Percentiles rank a stretch among this genome's conserved stretches.
These are phyloP conservation scores for Helicolenus hilgendorfi DNA, from an alignment of 2,797 vertebrate genomes.

Conservation along the genomic window DNA sequence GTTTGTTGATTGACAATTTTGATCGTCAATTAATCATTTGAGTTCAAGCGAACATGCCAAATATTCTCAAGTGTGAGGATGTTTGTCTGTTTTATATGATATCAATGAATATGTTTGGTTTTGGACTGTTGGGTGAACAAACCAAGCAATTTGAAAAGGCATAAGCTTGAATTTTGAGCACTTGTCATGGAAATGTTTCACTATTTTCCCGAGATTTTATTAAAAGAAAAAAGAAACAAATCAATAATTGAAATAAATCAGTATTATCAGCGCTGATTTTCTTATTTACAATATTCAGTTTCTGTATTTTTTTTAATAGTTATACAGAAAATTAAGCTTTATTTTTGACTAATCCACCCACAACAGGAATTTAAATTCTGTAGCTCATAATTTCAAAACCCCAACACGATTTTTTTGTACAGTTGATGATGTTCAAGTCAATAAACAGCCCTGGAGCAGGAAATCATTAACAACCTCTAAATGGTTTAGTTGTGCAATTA, in stretches of 20 bases:
- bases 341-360: not conserved
- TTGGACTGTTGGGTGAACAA: not conserved
- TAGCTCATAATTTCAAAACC: not conserved
- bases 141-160: not conserved
- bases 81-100: not conserved
- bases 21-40: not conserved
- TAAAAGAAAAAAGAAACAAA: not conserved
- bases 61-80: not conserved
- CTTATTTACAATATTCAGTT: not conserved
- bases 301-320: not conserved
- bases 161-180: not conserved
- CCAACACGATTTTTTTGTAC: not conserved
- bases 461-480: constrained; percentile 58
- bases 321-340: not conserved
- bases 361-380: not conserved
- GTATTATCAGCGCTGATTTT: not conserved
- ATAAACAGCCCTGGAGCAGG: constrained; percentile 23
- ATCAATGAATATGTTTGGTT: not conserved
- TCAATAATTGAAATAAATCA: not conserved
- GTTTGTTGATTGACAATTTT: not conserved
- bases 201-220: not conserved
- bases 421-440: constrained; percentile 1
- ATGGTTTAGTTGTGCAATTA: constrained; percentile 67
- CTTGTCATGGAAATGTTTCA: not conserved
- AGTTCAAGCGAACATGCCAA: not conserved